phyloP scores from a whole-genome alignment of 2,113 vertebrate species.

The Ptilorrhoa leucosticta region DNA sequence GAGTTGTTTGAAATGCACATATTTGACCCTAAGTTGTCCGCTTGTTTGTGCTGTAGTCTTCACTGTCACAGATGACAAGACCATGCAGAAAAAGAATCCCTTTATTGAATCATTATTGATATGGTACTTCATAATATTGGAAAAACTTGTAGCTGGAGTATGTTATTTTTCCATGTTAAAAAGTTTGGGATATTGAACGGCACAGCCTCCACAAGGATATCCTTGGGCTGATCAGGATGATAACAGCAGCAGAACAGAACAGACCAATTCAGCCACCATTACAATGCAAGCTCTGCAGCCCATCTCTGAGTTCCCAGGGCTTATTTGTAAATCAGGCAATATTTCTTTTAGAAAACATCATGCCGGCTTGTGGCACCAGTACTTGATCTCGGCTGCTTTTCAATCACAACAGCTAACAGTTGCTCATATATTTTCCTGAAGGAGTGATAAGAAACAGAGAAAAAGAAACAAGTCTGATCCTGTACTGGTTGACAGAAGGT shows the following conservation, averaged over 20 bases:
- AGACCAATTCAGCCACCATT: neutral
- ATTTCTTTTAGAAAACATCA: neutral
- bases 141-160: neutral
- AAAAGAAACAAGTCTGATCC: neutral
- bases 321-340: neutral
- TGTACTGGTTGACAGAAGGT: neutral
- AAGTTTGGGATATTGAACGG: neutral
- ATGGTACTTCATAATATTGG: neutral
- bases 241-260: neutral
- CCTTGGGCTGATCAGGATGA: neutral
- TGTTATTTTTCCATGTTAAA: neutral
- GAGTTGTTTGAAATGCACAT: neutral
- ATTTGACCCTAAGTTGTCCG: neutral
- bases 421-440: neutral
- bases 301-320: neutral
- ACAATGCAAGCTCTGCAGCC: neutral
- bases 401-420: neutral
- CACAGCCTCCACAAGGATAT: neutral
- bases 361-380: neutral
- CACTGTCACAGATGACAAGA: neutral
- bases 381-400: neutral
- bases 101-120: neutral
- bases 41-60: neutral
- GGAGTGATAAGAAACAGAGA: neutral
- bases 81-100: neutral